A percentile compares a stretch with the other conserved stretches of the same genome.
Conservation (phyloP, 1,140 invertebrate species). For the Drosophila burlai region DNA sequence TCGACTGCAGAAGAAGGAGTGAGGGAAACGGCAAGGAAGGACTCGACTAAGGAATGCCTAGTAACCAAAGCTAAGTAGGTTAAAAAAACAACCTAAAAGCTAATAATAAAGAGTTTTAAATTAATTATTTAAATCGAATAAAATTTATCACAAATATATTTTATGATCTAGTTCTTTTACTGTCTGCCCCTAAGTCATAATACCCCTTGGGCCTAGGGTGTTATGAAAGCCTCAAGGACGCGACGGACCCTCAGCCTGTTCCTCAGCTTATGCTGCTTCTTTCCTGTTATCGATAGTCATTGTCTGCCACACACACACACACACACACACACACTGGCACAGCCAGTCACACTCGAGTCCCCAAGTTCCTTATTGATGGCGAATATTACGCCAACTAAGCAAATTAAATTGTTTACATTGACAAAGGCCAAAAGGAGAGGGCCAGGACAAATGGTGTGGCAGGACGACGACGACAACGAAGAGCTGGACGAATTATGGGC, state of each 20-base stretch:
- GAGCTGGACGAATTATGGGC: slow-evolving; percentile 2
- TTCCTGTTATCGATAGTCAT: slow-evolving; percentile 73
- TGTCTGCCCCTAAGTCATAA: too few species aligned
- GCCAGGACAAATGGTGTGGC: slow-evolving; percentile 35
- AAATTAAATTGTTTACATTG: slow-evolving; percentile 83
- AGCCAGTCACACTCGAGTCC: neutral
- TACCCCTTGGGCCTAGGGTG: neutral
- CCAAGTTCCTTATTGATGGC: slow-evolving; percentile 74
- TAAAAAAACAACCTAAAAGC: too few species aligned
- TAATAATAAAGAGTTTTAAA: neutral
- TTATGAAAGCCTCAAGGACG: slow-evolving; percentile 43
- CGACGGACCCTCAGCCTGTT: slow-evolving; percentile 12
- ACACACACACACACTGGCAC: slow-evolving; percentile 17
- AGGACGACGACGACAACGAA: neutral
- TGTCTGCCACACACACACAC: slow-evolving; percentile 43
- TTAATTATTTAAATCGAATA: too few species aligned
- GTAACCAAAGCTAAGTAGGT: neutral
- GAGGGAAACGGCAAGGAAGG: neutral
- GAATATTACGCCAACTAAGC: slow-evolving; percentile 83
- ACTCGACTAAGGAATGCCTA: neutral
- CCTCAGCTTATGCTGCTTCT: slow-evolving; percentile 14
- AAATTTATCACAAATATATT: neutral
- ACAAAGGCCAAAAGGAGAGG: slow-evolving; percentile 51
- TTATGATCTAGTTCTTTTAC: neutral
- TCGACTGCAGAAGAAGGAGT: slow-evolving; percentile 56